Evolutionary conservation across 2,888 invertebrate genomes (phyloP).

Genomic region (Dendrolimus pini): DNA sequence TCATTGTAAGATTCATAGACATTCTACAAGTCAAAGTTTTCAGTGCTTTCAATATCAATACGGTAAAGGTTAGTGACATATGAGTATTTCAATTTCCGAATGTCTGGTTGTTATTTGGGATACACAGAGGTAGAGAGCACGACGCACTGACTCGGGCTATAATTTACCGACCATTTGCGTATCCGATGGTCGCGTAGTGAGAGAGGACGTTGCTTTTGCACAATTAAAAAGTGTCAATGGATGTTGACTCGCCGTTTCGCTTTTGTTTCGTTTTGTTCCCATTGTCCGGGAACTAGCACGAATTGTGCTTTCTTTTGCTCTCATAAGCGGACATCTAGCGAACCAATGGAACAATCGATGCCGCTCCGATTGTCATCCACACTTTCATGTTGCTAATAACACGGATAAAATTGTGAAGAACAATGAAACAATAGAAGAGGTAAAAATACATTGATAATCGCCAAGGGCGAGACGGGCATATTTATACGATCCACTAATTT

Average conservation of each 20-base stretch:
- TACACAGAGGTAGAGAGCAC: constrained; percentile 36
- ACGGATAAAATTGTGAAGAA: too few relatives aligned
- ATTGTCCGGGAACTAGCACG: constrained; percentile 25
- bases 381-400: background rate
- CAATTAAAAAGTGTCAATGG: constrained; percentile 44
- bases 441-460: too few relatives aligned
- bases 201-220: constrained; percentile 26
- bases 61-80: constrained; percentile 55
- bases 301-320: constrained; percentile 30
- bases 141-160: constrained; percentile 36
- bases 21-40: constrained; percentile 32
- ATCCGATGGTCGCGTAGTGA: constrained; percentile 35
- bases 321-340: constrained; percentile 4
- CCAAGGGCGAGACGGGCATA: too few relatives aligned
- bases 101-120: constrained; percentile 48
- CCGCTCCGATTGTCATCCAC: background rate
- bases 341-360: background rate
- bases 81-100: constrained; percentile 68
- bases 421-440: too few relatives aligned
- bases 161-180: constrained; percentile 47
- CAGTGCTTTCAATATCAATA: constrained; percentile 51
- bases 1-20: constrained; percentile 28
- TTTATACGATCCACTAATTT: too few relatives aligned
- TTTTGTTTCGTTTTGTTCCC: constrained; percentile 26
- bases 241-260: constrained; percentile 30